phyloP scores from a whole-genome alignment of 2,888 invertebrate species.

The Agrilus biguttatus region DNA sequence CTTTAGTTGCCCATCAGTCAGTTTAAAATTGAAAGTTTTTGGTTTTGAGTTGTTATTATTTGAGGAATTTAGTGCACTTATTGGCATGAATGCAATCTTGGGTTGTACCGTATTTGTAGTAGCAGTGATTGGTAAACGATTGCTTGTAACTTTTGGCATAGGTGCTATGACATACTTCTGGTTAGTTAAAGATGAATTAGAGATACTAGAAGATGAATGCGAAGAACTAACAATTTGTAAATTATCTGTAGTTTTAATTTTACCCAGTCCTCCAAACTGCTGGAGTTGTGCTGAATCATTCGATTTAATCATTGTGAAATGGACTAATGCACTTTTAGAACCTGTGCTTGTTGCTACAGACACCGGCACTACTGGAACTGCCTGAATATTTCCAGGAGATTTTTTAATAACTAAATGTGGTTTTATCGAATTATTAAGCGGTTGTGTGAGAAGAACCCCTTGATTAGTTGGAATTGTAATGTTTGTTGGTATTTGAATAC shows the following conservation, averaged over 20 bases:
- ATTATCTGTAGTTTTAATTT: constrained; percentile 11
- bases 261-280: constrained; percentile 22
- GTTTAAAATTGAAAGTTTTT: constrained; percentile 52
- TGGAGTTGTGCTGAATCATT: constrained; percentile 23
- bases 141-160: constrained; percentile 42
- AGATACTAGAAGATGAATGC: neutral
- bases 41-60: constrained; percentile 30
- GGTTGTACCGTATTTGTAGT: constrained; percentile 38
- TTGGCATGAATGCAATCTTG: constrained; percentile 26
- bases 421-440: constrained; percentile 13
- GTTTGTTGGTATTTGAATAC: constrained; percentile 7
- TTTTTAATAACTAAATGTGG: constrained; percentile 43
- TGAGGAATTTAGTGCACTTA: constrained; percentile 17
- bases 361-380: constrained; percentile 38
- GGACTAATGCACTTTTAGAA: constrained; percentile 35
- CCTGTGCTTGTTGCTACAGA: constrained; percentile 31
- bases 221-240: constrained; percentile 9
- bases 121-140: constrained; percentile 40
- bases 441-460: constrained; percentile 19
- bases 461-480: constrained; percentile 12
- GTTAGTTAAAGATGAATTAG: constrained; percentile 17
- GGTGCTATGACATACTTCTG: constrained; percentile 44
- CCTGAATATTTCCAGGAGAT: constrained; percentile 31
- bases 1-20: constrained; percentile 48
- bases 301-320: constrained; percentile 35